Conservation (phyloP, 2,888 invertebrate genomes). For the Papilio protenor region DNA sequence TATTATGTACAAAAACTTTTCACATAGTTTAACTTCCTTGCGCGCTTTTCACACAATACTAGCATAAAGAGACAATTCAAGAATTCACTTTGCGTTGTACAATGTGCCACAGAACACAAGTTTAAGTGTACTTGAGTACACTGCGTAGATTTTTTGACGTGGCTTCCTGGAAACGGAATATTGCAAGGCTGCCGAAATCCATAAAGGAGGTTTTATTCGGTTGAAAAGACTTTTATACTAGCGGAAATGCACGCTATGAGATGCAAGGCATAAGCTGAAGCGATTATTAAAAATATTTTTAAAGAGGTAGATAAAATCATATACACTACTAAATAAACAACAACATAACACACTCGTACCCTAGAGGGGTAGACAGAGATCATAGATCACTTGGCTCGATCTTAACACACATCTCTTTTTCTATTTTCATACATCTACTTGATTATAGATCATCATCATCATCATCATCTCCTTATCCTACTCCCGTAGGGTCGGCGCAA, state of each 20-base stretch:
- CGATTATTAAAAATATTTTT: not conserved
- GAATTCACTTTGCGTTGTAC: constrained; percentile 41
- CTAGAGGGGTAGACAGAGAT: too few species aligned
- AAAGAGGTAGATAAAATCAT: too few species aligned
- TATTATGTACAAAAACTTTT: constrained; percentile 25
- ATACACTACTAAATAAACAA: too few species aligned
- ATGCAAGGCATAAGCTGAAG: constrained; percentile 47
- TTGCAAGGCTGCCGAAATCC: constrained; percentile 77
- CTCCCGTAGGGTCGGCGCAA: too few species aligned
- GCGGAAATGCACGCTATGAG: constrained; percentile 66
- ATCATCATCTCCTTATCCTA: too few species aligned
- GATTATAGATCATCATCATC: too few species aligned
- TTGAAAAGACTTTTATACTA: constrained; percentile 54
- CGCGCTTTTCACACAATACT: constrained; percentile 40
- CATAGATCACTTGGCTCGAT: too few species aligned
- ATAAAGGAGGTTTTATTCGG: constrained; percentile 72
- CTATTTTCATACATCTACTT: too few species aligned
- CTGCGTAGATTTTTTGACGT: constrained; percentile 58
- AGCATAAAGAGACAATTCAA: constrained; percentile 33
- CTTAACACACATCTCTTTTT: too few species aligned
- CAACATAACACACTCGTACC: too few species aligned
- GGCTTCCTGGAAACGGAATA: constrained; percentile 69
- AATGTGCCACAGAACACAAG: constrained; percentile 49
- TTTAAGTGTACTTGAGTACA: constrained; percentile 53
- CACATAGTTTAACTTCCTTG: constrained; percentile 30